These are phyloP conservation scores for Phycodurus eques DNA, from an alignment of 2,113 vertebrate species.

Conservation along the genomic window DNA sequence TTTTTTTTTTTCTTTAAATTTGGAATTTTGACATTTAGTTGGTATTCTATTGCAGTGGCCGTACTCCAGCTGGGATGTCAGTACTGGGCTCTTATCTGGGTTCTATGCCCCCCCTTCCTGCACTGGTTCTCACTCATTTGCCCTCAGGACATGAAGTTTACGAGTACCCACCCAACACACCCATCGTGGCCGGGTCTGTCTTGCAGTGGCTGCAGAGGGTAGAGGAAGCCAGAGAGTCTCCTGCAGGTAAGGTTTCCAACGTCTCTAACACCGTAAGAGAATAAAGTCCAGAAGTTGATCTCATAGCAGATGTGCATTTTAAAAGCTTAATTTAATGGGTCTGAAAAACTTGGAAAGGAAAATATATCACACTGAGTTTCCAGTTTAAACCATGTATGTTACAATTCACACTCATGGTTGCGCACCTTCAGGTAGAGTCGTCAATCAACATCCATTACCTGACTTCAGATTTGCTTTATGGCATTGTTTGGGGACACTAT, in stretches of 20 bases:
- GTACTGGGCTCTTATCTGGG: slow-evolving; percentile 80
- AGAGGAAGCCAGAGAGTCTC: slow-evolving; percentile 72
- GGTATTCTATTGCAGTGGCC: slow-evolving; percentile 70
- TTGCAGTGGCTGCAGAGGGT: slow-evolving; percentile 82
- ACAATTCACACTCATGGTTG: no score
- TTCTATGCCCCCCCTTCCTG: slow-evolving; percentile 74
- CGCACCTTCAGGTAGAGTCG: no score
- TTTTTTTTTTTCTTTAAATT: neutral
- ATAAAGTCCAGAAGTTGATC: neutral
- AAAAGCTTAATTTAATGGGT: neutral
- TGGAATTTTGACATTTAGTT: neutral
- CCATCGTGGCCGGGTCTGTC: slow-evolving; percentile 71
- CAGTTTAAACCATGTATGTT: neutral
- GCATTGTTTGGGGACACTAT: no score
- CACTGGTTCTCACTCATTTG: slow-evolving; percentile 81
- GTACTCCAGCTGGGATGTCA: slow-evolving; percentile 79
- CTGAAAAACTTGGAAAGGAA: neutral
- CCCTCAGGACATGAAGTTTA: slow-evolving; percentile 76
- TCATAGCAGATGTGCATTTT: neutral
- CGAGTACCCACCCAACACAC: slow-evolving; percentile 76
- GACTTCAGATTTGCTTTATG: no score
- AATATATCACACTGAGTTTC: neutral
- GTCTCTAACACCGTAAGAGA: neutral
- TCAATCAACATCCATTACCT: no score
- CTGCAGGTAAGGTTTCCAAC: slow-evolving; percentile 74